Evolutionary conservation across 2,888 invertebrate species (phyloP).

Genomic region (Coremacera marginata): DNA sequence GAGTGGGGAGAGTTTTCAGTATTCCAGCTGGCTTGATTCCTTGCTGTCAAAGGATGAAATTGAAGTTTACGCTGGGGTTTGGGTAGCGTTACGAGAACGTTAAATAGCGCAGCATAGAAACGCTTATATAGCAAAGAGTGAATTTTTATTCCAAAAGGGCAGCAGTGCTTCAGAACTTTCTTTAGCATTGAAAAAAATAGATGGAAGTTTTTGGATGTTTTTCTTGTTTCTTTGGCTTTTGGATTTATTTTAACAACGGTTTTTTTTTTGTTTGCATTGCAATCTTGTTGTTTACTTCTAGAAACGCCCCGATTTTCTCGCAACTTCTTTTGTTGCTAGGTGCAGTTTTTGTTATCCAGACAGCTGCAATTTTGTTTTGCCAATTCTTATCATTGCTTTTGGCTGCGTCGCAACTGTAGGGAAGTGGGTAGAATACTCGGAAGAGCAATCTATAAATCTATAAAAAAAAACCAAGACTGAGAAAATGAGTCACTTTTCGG

Average conservation of each 20-base stretch:
- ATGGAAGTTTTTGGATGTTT: background rate
- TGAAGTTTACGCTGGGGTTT: constrained; percentile 19
- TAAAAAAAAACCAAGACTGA: too few species aligned
- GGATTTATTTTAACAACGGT: background rate
- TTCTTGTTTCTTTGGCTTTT: background rate
- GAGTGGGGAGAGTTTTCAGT: background rate
- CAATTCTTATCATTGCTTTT: background rate
- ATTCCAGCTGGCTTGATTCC: background rate
- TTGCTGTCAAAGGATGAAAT: constrained; percentile 23
- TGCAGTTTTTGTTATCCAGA: background rate
- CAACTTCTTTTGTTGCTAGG: background rate
- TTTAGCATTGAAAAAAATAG: constrained; percentile 1
- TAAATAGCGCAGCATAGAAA: too few species aligned
- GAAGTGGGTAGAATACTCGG: background rate
- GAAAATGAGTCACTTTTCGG: too few species aligned
- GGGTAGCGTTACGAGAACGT: too few species aligned
- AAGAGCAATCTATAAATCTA: background rate
- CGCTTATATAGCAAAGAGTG: background rate
- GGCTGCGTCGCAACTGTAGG: background rate
- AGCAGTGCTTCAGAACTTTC: constrained; percentile 31
- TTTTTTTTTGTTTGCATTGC: constrained; percentile 16
- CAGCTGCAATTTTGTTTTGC: background rate
- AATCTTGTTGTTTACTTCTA: background rate
- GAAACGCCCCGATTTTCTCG: constrained; percentile 16
- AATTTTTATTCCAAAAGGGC: constrained; percentile 33